Conservation (phyloP, 1,140 invertebrate genomes). For the Nephila pilipes region DNA sequence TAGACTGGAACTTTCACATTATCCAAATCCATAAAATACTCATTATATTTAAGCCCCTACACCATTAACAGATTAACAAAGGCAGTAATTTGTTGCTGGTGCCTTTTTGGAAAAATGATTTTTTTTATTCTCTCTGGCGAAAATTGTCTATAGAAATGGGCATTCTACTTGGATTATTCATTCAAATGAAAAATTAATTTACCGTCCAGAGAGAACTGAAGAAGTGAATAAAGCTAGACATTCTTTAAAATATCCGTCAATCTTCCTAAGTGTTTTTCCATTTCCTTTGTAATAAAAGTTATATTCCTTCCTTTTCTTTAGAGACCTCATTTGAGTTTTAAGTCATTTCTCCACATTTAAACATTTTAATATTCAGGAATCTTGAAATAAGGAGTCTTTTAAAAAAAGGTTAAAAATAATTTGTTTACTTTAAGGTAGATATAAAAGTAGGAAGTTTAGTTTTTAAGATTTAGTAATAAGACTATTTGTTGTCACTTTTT, state of each 20-base stretch:
- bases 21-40: slow-evolving; percentile 52
- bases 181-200: slow-evolving; percentile 45
- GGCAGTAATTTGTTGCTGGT: slow-evolving; percentile 25
- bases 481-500: too few relatives aligned
- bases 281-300: slow-evolving; percentile 33
- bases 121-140: not conserved
- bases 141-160: slow-evolving; percentile 40
- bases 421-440: not conserved
- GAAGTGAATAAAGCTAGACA: slow-evolving; percentile 8
- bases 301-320: not conserved
- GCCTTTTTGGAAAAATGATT: not conserved
- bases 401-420: not conserved
- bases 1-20: slow-evolving; percentile 33
- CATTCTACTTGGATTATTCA: slow-evolving; percentile 45
- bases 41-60: slow-evolving; percentile 48
- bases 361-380: not conserved
- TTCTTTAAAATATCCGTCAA: slow-evolving; percentile 46
- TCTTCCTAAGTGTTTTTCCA: slow-evolving; percentile 37
- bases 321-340: not conserved
- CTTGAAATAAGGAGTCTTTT: too few relatives aligned
- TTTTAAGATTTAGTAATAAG: too few relatives aligned
- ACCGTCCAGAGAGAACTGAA: not conserved
- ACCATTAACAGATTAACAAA: slow-evolving; percentile 54
- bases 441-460: too few relatives aligned
- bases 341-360: not conserved